These are phyloP conservation scores for Meteorus cinctellus DNA, from an alignment of 2,888 invertebrate genomes.

Conservation along the genomic window DNA sequence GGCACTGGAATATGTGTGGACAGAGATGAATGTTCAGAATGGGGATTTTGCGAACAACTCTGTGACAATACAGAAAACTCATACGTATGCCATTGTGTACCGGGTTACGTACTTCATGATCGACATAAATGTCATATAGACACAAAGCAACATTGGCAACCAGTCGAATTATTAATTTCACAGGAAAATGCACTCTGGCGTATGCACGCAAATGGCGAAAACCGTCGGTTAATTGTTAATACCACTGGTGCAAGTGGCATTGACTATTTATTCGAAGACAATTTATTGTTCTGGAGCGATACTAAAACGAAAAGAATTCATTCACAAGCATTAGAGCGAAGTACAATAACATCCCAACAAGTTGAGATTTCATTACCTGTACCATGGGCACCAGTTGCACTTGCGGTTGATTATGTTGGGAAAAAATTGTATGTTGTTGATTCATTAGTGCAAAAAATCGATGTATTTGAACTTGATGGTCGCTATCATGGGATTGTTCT, in stretches of 20 bases:
- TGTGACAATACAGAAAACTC: constrained; percentile 92
- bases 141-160: constrained; percentile 72
- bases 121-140: constrained; percentile 79
- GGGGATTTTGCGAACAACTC: constrained; percentile 96
- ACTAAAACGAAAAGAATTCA: constrained; percentile 88
- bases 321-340: constrained; percentile 69
- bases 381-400: constrained; percentile 90
- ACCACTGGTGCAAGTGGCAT: constrained; percentile 90
- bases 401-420: constrained; percentile 98
- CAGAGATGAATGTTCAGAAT: constrained; percentile 92
- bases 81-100: constrained; percentile 88
- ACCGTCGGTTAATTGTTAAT: constrained; percentile 81
- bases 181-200: constrained; percentile 83
- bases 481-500: constrained; percentile 92
- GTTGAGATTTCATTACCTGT: constrained; percentile 85
- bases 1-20: constrained; percentile 93
- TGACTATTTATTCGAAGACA: constrained; percentile 86
- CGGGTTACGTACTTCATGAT: constrained; percentile 82
- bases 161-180: constrained; percentile 80
- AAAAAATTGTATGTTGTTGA: constrained; percentile 97
- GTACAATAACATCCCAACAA: constrained; percentile 54
- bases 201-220: constrained; percentile 81
- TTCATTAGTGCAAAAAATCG: constrained; percentile 93
- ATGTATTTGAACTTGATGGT: constrained; percentile 92
- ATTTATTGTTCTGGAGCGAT: constrained; percentile 92